Percentiles rank a stretch among this genome's conserved stretches.
These are phyloP conservation scores for Meriones unguiculatus DNA, from an alignment of 2,113 vertebrate genomes.

Conservation along the genomic window DNA sequence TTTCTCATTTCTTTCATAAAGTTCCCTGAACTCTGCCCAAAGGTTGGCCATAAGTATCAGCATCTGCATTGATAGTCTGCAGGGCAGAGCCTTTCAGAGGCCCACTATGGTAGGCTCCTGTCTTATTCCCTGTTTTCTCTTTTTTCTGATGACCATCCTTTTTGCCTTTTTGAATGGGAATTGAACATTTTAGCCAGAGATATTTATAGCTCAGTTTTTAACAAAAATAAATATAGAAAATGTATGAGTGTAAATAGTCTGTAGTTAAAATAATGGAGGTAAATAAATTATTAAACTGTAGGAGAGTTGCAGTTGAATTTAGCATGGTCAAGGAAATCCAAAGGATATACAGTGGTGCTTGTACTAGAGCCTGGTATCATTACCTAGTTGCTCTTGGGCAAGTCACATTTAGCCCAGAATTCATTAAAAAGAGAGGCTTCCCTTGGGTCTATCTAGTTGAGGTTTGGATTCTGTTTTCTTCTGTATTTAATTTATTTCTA, in stretches of 20 bases:
- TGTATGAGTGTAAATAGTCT: neutral
- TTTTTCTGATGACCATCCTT: no score
- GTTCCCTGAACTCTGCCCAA: no score
- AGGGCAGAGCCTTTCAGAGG: no score
- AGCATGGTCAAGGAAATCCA: neutral
- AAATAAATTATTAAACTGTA: neutral
- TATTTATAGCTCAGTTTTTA: neutral
- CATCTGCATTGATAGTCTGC: no score
- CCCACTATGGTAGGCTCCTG: no score
- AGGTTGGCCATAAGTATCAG: no score
- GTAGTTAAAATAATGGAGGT: slow-evolving; percentile 14
- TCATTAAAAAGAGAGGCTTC: slow-evolving; percentile 1
- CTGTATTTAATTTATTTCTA: slow-evolving; percentile 63
- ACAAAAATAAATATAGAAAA: neutral
- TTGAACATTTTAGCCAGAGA: neutral
- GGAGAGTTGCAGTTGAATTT: neutral
- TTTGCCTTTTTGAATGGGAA: no score
- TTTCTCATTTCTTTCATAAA: no score
- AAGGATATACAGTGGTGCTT: neutral
- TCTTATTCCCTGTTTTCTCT: no score
- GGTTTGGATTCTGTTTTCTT: slow-evolving; percentile 50
- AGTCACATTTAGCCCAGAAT: slow-evolving; percentile 27
- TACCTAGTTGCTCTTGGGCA: neutral
- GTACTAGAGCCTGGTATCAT: neutral
- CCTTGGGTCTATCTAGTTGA: neutral